Evolutionary conservation across 2,888 invertebrate species (phyloP).

Genomic region (Lampropteryx suffumata): DNA sequence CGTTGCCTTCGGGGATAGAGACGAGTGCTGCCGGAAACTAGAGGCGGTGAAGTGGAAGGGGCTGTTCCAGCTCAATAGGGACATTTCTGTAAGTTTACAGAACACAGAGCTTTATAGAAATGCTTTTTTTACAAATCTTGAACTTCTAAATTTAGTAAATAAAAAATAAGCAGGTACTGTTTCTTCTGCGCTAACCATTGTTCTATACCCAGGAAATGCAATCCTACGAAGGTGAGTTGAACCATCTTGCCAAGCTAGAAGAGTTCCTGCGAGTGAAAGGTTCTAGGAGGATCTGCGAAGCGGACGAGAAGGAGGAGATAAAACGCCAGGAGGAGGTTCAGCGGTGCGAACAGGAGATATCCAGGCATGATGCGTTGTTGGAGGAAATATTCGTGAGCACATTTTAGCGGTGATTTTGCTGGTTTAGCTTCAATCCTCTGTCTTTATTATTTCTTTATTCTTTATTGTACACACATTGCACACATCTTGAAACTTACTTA

Average conservation of each 20-base stretch:
- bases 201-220: slow-evolving; percentile 92
- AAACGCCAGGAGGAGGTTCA: slow-evolving; percentile 86
- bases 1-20: slow-evolving; percentile 91
- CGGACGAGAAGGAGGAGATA: slow-evolving; percentile 88
- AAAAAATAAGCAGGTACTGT: too few species aligned
- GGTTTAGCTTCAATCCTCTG: too few species aligned
- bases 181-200: neutral
- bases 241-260: slow-evolving; percentile 91
- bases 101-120: too few species aligned
- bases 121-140: too few species aligned
- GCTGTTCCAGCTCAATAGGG: slow-evolving; percentile 86
- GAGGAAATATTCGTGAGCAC: slow-evolving; percentile 86
- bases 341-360: slow-evolving; percentile 87
- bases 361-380: slow-evolving; percentile 87
- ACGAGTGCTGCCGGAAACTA: slow-evolving; percentile 89
- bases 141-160: too few species aligned
- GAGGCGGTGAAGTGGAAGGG: slow-evolving; percentile 90
- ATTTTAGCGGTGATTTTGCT: too few species aligned
- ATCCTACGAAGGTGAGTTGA: slow-evolving; percentile 91
- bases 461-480: too few species aligned
- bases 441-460: too few species aligned
- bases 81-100: slow-evolving; percentile 58
- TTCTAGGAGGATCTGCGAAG: slow-evolving; percentile 88
- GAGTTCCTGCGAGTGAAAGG: slow-evolving; percentile 93
- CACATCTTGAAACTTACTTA: too few species aligned